These are phyloP conservation scores for Cynoglossus semilaevis DNA, from an alignment of 2,113 vertebrate species.

Conservation along the genomic window DNA sequence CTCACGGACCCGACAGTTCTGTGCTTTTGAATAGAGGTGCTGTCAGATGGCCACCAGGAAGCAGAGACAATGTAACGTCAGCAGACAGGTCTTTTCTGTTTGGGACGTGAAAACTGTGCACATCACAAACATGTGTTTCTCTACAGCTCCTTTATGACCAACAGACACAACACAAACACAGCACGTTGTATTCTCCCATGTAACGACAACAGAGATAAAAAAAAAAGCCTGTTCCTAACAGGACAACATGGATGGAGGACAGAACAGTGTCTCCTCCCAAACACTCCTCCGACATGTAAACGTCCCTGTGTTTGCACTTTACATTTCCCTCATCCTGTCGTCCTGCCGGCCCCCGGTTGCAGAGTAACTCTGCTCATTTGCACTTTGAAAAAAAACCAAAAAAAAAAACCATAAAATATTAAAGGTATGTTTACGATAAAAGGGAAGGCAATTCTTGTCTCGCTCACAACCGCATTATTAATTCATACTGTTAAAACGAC, in stretches of 20 bases:
- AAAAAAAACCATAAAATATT: constrained; percentile 87
- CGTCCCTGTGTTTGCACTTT: constrained; percentile 27
- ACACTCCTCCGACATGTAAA: constrained; percentile 1
- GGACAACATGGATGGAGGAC: too few species aligned
- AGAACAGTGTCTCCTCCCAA: neutral
- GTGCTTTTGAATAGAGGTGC: constrained; percentile 70
- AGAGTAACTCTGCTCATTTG: constrained; percentile 64
- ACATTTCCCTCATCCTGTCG: constrained; percentile 50
- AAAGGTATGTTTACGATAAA: constrained; percentile 82
- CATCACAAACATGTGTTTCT: too few species aligned
- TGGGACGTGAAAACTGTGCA: too few species aligned
- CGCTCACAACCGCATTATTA: constrained; percentile 78
- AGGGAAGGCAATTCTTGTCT: constrained; percentile 75
- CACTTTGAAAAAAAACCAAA: constrained; percentile 74
- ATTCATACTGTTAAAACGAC: constrained; percentile 85
- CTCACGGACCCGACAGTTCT: constrained; percentile 55
- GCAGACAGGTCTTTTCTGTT: constrained; percentile 55
- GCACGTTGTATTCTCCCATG: too few species aligned
- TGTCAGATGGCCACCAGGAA: constrained; percentile 71
- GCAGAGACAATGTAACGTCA: constrained; percentile 50
- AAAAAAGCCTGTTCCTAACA: too few species aligned
- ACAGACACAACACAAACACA: too few species aligned
- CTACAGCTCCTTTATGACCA: too few species aligned
- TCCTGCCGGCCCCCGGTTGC: constrained; percentile 26
- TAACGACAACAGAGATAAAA: too few species aligned